Conservation (phyloP, 1,140 invertebrate species). For the Littorina saxatilis region DNA sequence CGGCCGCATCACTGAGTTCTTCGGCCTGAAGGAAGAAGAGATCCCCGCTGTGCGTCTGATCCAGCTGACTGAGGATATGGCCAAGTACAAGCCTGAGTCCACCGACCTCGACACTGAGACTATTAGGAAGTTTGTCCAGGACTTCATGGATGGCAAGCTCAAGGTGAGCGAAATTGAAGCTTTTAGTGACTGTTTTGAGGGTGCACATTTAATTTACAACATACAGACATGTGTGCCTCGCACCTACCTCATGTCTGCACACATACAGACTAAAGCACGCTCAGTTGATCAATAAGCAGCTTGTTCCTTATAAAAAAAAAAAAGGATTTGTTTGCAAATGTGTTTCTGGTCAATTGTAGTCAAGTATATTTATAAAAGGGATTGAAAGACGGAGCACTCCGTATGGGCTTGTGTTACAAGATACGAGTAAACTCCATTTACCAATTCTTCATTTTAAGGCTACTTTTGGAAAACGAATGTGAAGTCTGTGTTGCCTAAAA, state of each 20-base stretch:
- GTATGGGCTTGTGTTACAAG: too few relatives aligned
- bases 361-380: too few relatives aligned
- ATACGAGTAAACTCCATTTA: too few relatives aligned
- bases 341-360: too few relatives aligned
- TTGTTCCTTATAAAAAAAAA: too few relatives aligned
- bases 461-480: too few relatives aligned
- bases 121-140: slow-evolving; percentile 89
- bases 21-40: slow-evolving; percentile 96
- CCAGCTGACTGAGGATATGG: slow-evolving; percentile 97
- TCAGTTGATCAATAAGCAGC: too few relatives aligned
- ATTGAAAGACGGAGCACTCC: too few relatives aligned
- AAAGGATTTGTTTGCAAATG: too few relatives aligned
- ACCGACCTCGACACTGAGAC: slow-evolving; percentile 86
- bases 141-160: slow-evolving; percentile 93
- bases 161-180: too few relatives aligned
- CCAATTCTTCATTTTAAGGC: too few relatives aligned
- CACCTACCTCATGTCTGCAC: not conserved
- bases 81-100: slow-evolving; percentile 95
- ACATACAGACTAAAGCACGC: not conserved
- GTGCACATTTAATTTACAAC: not conserved
- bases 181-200: not conserved
- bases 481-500: too few relatives aligned
- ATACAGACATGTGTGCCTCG: not conserved
- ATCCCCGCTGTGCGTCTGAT: slow-evolving; percentile 95
- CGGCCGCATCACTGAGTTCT: slow-evolving; percentile 98